A percentile compares a stretch with the other conserved stretches of the same genome.
These are phyloP conservation scores for Chrysomela aeneicollis DNA, from an alignment of 2,888 invertebrate genomes.

Conservation along the genomic window DNA sequence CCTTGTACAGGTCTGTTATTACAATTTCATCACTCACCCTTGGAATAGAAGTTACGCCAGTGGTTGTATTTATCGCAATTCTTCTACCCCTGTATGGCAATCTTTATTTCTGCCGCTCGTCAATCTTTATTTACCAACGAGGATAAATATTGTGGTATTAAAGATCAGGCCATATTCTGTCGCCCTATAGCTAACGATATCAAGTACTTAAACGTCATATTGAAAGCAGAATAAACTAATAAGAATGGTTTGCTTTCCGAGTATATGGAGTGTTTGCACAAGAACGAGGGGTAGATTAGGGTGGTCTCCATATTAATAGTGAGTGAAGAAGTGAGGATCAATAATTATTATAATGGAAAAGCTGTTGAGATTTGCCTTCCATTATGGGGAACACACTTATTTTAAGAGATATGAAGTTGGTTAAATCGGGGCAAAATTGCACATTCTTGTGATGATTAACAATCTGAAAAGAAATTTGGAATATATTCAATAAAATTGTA, in stretches of 20 bases:
- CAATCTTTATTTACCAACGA: constrained; percentile 60
- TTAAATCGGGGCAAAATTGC: too few relatives aligned
- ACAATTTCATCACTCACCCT: too few relatives aligned
- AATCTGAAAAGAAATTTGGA: too few relatives aligned
- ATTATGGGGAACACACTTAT: too few relatives aligned
- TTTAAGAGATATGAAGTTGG: too few relatives aligned
- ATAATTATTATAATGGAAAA: constrained; percentile 4
- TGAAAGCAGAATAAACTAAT: constrained; percentile 52
- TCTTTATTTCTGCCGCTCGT: constrained; percentile 57
- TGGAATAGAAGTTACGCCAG: constrained; percentile 7
- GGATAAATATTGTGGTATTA: constrained; percentile 59
- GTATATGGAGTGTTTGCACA: constrained; percentile 23
- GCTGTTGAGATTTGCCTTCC: constrained; percentile 3
- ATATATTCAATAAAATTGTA: too few relatives aligned
- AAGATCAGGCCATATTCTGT: constrained; percentile 48
- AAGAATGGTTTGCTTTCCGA: constrained; percentile 45
- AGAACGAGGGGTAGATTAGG: constrained; percentile 7
- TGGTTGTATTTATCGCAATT: constrained; percentile 4
- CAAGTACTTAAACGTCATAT: constrained; percentile 52
- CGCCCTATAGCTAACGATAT: constrained; percentile 39
- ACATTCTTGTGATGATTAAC: too few relatives aligned
- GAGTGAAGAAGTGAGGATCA: not conserved
- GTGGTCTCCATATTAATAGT: constrained; percentile 2
- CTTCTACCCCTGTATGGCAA: constrained; percentile 34
- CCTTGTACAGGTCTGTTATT: too few relatives aligned